Evolutionary conservation across 1,140 invertebrate genomes (phyloP), one percentile per base, ranked within the genome.

Genomic region (Lepidurus arcticus): DNA sequence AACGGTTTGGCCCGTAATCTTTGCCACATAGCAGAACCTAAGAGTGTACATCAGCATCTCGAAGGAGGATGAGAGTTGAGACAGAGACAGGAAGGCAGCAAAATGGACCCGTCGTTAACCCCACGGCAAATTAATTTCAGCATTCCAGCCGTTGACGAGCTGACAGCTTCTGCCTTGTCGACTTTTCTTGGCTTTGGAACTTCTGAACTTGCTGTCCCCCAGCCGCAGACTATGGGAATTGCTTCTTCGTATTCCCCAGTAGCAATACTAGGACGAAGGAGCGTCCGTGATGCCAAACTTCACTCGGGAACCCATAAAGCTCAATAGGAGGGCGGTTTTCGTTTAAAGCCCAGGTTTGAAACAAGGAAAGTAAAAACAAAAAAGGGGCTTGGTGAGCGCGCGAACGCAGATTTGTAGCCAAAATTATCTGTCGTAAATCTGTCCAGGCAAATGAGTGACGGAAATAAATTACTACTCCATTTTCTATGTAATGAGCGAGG

Each of bases 21-120:
- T 65, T 65, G 53, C 53, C 53, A 65, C 53, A 65, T 65, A 65
- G 53, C 53, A 65, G 16, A 65, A 21, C 53, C 21, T 65, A 65
- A 65, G 53, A 65, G 16, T 65, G 53, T 65, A 65, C 53, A 21
- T 65, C 53, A 65, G 53, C 53, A 13, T 47, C 45, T 47, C 21
- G 53, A 21, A 9, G 53, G 53, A 65, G 53, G 53, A 65, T 65
- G 21, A 65, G 53, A 65, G 53, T n/a, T 65, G 53, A 65, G 13
- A 65, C 53, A 65, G 53, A 65, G 53, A 65, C 53, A 65, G 53
- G 53, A 65, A 65, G 53, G 53, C 53, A 65, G 53, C 53, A 65
- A 65, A 65, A 65, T 65, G 53, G 53, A 65, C 53, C 53, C 53
- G 53, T 65, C 53, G 53, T 65, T 65, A 65, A 65, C 53, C 53